A percentile compares a stretch with the other conserved stretches of the same genome.
phyloP scores from a whole-genome alignment of 2,797 vertebrate species.

The Enteromius anoplus region DNA sequence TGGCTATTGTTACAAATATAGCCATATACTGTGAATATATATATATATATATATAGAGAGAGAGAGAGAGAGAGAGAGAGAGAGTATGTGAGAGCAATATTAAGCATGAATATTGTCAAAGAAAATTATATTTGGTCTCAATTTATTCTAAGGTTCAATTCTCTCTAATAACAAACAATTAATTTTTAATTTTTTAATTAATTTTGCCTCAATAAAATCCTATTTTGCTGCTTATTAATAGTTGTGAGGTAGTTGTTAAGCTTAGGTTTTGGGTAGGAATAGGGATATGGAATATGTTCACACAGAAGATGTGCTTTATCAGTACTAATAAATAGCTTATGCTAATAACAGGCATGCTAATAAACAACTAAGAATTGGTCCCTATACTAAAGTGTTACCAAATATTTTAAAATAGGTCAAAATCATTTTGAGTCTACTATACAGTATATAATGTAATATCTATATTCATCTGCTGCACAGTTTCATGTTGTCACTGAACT shows the following conservation, averaged over 20 bases:
- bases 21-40: too few relatives aligned
- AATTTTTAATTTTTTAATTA: too few relatives aligned
- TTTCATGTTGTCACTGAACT: background rate
- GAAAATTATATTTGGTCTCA: too few relatives aligned
- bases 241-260: background rate
- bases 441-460: background rate
- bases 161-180: too few relatives aligned
- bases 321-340: background rate
- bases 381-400: background rate
- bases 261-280: background rate
- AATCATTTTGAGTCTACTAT: background rate
- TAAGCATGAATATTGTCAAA: too few relatives aligned
- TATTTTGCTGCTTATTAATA: too few relatives aligned
- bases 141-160: too few relatives aligned
- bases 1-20: too few relatives aligned
- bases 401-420: background rate
- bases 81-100: too few relatives aligned
- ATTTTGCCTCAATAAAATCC: too few relatives aligned
- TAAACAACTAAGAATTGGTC: background rate
- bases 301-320: background rate
- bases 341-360: background rate
- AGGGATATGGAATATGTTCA: background rate
- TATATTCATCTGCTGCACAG: background rate
- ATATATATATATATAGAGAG: too few relatives aligned
- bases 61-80: too few relatives aligned